Base-by-base conservation (phyloP, 2,888 invertebrate genomes). In the Merodon equestris region DNA sequence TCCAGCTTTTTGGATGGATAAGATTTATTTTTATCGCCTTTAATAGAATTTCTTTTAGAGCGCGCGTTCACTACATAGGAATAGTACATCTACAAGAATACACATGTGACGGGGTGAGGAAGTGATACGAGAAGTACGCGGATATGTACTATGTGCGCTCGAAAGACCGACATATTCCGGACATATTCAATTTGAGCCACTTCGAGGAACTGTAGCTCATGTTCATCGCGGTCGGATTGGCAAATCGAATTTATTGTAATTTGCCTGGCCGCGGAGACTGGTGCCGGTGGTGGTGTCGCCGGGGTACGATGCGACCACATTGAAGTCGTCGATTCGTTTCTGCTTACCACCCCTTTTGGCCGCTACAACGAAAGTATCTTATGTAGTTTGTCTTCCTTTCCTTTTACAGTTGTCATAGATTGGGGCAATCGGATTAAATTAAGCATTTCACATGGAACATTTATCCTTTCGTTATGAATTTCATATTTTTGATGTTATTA, bases 11-110 rank as follows among this genome's bases (percentile, higher is more conserved):
- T 47, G 70, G 56, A 64, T 66, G 71, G 82, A 83, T 84, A 84
- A 86, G 86, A 86, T 86, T 87, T 87, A 87, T 87, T 87, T 87
- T 87, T 86, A 87, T 87, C 86, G 87, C 83, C 85, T 84, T 83
- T 83, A 83, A 86, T 86, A 85, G 84, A 83, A 84, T 86, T 85
- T 85, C 85, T 84, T 60, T 54, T 40, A 66, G 66, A 42, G 76
- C 44, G 72, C 72, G 71, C 60, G 48, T 58, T 38, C n/a, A 9
- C 27, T 27, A 27, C 7, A 27, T 1, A 34, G 45, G 34, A 17
- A 7, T 27, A 57, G n/a, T n/a, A n/a, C n/a, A n/a, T n/a, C n/a
- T n/a, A n/a, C n/a, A n/a, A n/a, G n/a, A n/a, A n/a, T n/a, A n/a
- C n/a, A n/a, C n/a, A n/a, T n/a, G n/a, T 3, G 40, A 40, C 40